A percentile compares a stretch with the other conserved stretches of the same genome.
Conservation (phyloP, 2,888 invertebrate species). For the Zygothrica quintamaculata region DNA sequence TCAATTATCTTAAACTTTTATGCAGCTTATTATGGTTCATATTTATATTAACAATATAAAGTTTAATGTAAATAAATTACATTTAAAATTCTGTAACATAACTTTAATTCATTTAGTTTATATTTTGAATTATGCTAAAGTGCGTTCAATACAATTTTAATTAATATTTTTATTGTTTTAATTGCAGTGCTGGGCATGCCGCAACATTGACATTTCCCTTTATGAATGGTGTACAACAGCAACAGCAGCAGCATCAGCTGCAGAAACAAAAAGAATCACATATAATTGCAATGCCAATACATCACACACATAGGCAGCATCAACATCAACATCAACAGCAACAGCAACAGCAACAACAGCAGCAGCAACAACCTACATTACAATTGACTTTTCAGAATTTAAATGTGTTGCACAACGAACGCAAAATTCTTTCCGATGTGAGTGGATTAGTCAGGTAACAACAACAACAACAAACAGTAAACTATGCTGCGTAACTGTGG, state of each 20-base stretch:
- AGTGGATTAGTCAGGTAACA: conserved; percentile 88
- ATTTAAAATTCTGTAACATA: no score
- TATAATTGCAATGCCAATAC: conserved; percentile 25
- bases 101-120: no score
- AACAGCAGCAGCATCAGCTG: conserved; percentile 33
- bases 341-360: conserved; percentile 32
- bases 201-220: conserved; percentile 86
- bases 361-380: conserved; percentile 86
- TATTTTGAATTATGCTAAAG: no score
- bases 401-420: conserved; percentile 86
- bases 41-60: no score
- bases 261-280: conserved; percentile 32
- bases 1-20: neutral
- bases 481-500: neutral
- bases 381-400: conserved; percentile 88
- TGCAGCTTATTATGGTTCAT: neutral
- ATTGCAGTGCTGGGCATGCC: conserved; percentile 40
- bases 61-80: no score
- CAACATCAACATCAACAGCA: conserved; percentile 42
- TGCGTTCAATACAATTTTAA: neutral
- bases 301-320: conserved; percentile 36
- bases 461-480: conserved; percentile 42
- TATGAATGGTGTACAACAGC: conserved; percentile 82
- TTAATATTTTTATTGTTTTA: neutral
- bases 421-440: conserved; percentile 89